phyloP scores from a whole-genome alignment of 1,140 invertebrate species.

The Bombus confusus region DNA sequence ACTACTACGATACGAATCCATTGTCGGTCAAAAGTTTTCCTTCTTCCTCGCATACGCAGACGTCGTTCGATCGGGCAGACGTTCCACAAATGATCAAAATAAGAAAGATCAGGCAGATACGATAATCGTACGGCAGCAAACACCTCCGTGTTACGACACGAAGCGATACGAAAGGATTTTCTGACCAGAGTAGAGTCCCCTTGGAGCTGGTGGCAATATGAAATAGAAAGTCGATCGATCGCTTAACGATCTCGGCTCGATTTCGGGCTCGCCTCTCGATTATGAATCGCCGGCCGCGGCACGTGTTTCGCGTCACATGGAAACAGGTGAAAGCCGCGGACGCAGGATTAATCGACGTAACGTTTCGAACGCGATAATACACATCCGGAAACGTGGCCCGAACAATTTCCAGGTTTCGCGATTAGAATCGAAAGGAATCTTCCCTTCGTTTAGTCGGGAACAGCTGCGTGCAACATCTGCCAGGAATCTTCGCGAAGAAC shows the following conservation, averaged over 20 bases:
- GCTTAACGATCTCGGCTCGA: slow-evolving; percentile 37
- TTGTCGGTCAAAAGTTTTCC: background rate
- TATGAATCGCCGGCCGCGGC: slow-evolving; percentile 34
- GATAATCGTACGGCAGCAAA: too few relatives aligned
- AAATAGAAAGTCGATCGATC: slow-evolving; percentile 54
- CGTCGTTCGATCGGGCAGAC: background rate
- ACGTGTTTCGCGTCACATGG: slow-evolving; percentile 54
- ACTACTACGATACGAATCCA: slow-evolving; percentile 49
- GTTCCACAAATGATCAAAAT: background rate
- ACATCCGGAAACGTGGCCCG: slow-evolving; percentile 22
- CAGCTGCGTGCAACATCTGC: slow-evolving; percentile 15
- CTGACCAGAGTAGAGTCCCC: slow-evolving; percentile 4
- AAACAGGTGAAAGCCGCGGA: slow-evolving; percentile 51
- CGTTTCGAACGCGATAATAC: slow-evolving; percentile 1
- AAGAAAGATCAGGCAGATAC: too few relatives aligned
- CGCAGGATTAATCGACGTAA: slow-evolving; percentile 47
- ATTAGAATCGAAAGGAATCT: background rate
- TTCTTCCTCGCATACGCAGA: background rate
- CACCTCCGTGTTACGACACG: background rate
- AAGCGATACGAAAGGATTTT: slow-evolving; percentile 38
- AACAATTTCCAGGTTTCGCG: slow-evolving; percentile 8
- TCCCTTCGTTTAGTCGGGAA: too few relatives aligned
- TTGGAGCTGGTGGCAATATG: background rate
- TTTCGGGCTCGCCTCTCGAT: slow-evolving; percentile 45
- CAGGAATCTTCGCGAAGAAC: background rate